Evolutionary conservation across 2,797 vertebrate genomes (phyloP).

Genomic region (Sebastes taczanowskii): DNA sequence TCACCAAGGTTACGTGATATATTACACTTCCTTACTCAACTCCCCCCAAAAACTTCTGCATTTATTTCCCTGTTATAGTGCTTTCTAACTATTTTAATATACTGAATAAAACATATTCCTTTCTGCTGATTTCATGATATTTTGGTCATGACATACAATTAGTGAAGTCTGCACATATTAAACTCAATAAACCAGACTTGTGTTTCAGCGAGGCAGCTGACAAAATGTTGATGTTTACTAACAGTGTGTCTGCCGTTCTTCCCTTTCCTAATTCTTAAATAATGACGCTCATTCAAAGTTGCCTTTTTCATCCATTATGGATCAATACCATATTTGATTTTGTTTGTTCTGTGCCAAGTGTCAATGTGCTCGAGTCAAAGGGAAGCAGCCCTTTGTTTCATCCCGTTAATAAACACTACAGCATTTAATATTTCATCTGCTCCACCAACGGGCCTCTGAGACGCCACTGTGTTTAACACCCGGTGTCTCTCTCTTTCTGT

Average conservation of each 20-base stretch:
- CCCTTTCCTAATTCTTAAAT: constrained; percentile 81
- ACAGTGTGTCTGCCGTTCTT: constrained; percentile 52
- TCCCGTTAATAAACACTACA: constrained; percentile 85
- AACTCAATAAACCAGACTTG: constrained; percentile 50
- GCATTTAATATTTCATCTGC: constrained; percentile 85
- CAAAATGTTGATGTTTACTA: constrained; percentile 80
- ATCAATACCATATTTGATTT: constrained; percentile 84
- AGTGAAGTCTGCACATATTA: neutral
- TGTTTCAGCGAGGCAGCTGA: constrained; percentile 61
- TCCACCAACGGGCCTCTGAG: constrained; percentile 73
- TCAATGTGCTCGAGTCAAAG: constrained; percentile 87
- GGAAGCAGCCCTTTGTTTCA: constrained; percentile 86
- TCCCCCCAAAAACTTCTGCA: neutral
- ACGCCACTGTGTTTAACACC: constrained; percentile 77
- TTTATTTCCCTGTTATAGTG: neutral
- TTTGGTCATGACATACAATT: constrained; percentile 22
- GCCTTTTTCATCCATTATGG: constrained; percentile 85
- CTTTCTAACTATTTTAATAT: neutral
- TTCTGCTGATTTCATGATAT: constrained; percentile 22
- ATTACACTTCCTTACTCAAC: constrained; percentile 27
- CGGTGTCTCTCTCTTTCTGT: constrained; percentile 55
- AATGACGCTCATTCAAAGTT: constrained; percentile 80
- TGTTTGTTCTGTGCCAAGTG: constrained; percentile 86
- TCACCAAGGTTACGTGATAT: constrained; percentile 50
- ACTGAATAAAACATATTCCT: neutral